Conservation (phyloP, 2,888 invertebrate genomes). For the Abrostola tripartita region DNA sequence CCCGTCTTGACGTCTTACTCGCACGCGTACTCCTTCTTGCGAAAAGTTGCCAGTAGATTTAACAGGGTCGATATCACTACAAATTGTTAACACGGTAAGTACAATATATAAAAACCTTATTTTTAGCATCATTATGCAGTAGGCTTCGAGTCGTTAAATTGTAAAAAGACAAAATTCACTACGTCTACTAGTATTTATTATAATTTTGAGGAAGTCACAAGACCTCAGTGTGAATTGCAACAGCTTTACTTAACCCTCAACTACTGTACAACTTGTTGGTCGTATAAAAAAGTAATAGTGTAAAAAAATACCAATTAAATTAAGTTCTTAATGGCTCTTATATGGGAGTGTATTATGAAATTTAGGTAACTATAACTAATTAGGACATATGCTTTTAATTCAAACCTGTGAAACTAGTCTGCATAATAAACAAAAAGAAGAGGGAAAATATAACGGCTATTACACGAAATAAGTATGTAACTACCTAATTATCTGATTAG, state of each 20-base stretch:
- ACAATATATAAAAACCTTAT: constrained; percentile 55
- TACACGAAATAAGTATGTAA: too few relatives aligned
- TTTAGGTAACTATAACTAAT: too few relatives aligned
- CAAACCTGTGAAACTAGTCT: too few relatives aligned
- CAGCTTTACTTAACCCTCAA: constrained; percentile 70
- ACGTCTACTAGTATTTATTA: constrained; percentile 73
- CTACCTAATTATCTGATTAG: too few relatives aligned
- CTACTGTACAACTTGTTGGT: constrained; percentile 23
- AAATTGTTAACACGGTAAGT: constrained; percentile 53
- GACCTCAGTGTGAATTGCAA: constrained; percentile 63
- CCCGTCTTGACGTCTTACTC: constrained; percentile 79
- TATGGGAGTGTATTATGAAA: too few relatives aligned
- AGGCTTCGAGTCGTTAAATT: constrained; percentile 27
- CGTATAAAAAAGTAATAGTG: too few relatives aligned
- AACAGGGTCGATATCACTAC: constrained; percentile 31
- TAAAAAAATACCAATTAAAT: background rate
- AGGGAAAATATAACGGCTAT: too few relatives aligned
- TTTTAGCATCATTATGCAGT: constrained; percentile 62
- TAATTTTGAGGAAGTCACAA: constrained; percentile 66
- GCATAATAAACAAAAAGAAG: too few relatives aligned
- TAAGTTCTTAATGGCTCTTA: too few relatives aligned
- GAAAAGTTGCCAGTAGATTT: constrained; percentile 23
- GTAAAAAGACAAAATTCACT: constrained; percentile 65
- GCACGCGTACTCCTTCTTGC: constrained; percentile 49
- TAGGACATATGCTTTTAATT: too few relatives aligned